phyloP scores from a whole-genome alignment of 2,888 invertebrate genomes.

The Protodeltote pygarga region DNA sequence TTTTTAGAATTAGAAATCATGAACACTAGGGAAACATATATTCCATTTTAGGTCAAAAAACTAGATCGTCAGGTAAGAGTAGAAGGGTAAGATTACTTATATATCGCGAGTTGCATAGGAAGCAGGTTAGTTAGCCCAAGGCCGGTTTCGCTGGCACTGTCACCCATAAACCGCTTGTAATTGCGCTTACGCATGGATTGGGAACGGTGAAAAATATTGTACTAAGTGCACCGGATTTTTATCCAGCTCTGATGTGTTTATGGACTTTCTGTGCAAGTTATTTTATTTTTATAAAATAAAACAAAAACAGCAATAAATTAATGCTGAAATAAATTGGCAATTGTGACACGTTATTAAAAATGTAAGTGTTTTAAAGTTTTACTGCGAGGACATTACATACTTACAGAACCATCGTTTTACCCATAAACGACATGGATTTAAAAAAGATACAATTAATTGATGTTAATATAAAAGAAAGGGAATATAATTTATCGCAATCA shows the following conservation, averaged over 20 bases:
- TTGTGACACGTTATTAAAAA: background rate
- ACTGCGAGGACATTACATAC: no score
- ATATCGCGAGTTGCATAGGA: slow-evolving; percentile 38
- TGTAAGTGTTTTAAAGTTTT: no score
- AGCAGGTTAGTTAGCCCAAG: slow-evolving; percentile 53
- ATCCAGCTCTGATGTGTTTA: slow-evolving; percentile 4
- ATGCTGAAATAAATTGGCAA: background rate
- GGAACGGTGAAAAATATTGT: slow-evolving; percentile 53
- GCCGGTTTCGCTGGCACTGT: slow-evolving; percentile 51
- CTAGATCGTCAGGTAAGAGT: slow-evolving; percentile 43
- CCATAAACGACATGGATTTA: no score
- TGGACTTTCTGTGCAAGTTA: background rate
- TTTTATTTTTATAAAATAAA: slow-evolving; percentile 1
- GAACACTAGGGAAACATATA: slow-evolving; percentile 5
- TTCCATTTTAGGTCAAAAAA: slow-evolving; percentile 42
- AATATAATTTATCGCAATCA: no score
- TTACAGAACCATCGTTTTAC: no score
- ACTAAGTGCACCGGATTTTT: slow-evolving; percentile 23
- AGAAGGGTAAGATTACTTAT: slow-evolving; percentile 45
- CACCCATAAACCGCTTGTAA: slow-evolving; percentile 53
- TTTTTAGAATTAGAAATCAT: no score
- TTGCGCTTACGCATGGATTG: slow-evolving; percentile 57
- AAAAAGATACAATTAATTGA: no score
- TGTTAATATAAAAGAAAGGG: no score
- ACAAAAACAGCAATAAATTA: background rate